Base-by-base conservation (phyloP, 2,888 invertebrate species). In the Neelides folsomi region DNA sequence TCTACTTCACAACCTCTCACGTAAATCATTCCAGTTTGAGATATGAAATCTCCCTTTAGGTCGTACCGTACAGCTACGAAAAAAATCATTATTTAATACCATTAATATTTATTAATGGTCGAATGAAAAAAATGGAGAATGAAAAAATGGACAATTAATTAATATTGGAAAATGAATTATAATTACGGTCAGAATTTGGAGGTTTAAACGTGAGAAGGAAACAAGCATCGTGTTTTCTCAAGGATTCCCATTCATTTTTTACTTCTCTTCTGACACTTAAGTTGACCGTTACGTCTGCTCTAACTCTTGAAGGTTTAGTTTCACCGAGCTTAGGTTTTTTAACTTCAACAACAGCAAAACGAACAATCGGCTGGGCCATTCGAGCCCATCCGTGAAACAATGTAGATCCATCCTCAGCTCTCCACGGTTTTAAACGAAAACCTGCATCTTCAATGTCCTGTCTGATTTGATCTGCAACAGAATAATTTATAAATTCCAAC, bases 331-430 rank as follows among this genome's bases (percentile, higher is more conserved):
- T 86, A 0, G 89, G 88, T 66, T 88, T 88, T 0, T 87, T 83
- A 8, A 94, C 93, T 73, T 97, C 95, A 0, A 95, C 89, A 1
- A 97, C 88, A 2, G 86, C 85, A 71, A 98, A 97, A 54, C 83
- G 82, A 8, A 83, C 78, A 52, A 98, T 84, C 0, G 94, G 90
- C 65, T 94, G 84, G 0, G 97, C 97, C 97, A 98, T 98, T 57
- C 97, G 77, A 0, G 97, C 95, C 97, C 98, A 98, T 1, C 98
- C 98, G 12, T 94, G 94, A 73, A 93, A 99, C 66, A 86, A 83
- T 1, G 83, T 80, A 49, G 78, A 79, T 1, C 77, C 81, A 68
- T 92, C 89, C 75, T 94, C 95, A 1, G 90, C 76, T 69, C 79
- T 78, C 86, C 95, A 95, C 48, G 98, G 98, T 66, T 93, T 83